Evolutionary conservation across 1,140 invertebrate species (phyloP).

Genomic region (Drosophila pectinifera): DNA sequence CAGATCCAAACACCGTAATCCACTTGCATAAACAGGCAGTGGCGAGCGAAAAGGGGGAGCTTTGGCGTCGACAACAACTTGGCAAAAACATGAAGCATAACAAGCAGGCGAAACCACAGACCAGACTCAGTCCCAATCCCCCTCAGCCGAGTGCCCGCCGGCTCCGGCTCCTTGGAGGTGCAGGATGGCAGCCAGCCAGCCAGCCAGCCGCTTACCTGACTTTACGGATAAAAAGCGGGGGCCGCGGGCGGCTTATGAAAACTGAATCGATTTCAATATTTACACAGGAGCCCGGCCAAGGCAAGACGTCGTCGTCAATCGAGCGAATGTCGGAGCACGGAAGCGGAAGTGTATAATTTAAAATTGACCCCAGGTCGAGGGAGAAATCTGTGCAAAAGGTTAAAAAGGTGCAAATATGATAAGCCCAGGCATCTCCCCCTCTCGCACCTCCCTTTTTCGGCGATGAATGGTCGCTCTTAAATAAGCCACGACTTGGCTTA

Average conservation of each 20-base stretch:
- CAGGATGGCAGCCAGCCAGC: constrained; percentile 48
- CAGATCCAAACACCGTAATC: constrained; percentile 83
- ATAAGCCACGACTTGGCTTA: constrained; percentile 26
- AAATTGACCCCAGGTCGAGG: constrained; percentile 67
- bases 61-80: constrained; percentile 57
- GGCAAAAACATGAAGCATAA: constrained; percentile 80
- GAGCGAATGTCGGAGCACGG: constrained; percentile 70
- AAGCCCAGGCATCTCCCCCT: constrained; percentile 55
- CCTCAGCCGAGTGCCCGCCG: constrained; percentile 9
- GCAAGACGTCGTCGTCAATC: constrained; percentile 63
- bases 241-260: constrained; percentile 57
- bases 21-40: constrained; percentile 79
- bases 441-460: no score
- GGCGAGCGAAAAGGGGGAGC: constrained; percentile 24
- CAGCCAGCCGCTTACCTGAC: constrained; percentile 56
- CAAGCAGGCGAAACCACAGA: constrained; percentile 65
- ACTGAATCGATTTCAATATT: constrained; percentile 84
- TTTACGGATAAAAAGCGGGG: constrained; percentile 7
- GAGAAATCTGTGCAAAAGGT: constrained; percentile 39
- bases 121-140: constrained; percentile 25
- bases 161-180: constrained; percentile 9
- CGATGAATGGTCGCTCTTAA: constrained; percentile 10
- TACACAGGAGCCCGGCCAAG: constrained; percentile 55
- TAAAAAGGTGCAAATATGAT: constrained; percentile 73
- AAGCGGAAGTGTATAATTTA: constrained; percentile 82